Evolutionary conservation across 2,797 vertebrate species (phyloP).

Genomic region (Pseudochirops cupreus): DNA sequence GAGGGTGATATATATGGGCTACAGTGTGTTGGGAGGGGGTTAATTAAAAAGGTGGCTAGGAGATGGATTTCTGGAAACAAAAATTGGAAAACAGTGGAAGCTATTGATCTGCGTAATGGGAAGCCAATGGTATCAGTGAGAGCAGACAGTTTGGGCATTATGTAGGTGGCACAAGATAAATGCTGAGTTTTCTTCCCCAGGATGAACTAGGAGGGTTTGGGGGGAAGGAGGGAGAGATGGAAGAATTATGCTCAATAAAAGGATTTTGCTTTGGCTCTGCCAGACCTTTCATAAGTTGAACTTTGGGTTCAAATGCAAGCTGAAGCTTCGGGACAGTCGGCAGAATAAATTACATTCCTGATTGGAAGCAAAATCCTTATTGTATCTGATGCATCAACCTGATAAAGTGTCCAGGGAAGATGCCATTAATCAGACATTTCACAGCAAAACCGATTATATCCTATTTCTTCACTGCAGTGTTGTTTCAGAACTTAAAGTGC

Average conservation of each 20-base stretch:
- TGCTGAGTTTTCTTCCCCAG: neutral
- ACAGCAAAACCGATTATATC: neutral
- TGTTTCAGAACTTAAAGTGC: neutral
- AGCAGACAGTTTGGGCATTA: conserved; percentile 32
- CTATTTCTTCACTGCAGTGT: neutral
- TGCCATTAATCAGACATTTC: neutral
- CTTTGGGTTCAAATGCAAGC: conserved; percentile 12
- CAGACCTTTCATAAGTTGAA: conserved; percentile 57
- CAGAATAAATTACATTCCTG: conserved; percentile 43
- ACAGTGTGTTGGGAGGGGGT: conserved; percentile 21
- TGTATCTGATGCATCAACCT: conserved; percentile 37
- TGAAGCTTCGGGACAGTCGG: neutral
- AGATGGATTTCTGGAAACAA: conserved; percentile 69
- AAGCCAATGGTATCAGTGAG: conserved; percentile 58
- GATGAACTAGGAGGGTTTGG: neutral
- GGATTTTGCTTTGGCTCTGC: conserved; percentile 29
- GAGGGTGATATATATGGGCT: conserved; percentile 8
- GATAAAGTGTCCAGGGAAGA: conserved; percentile 21
- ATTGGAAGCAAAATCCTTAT: conserved; percentile 50
- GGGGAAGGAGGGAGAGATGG: neutral
- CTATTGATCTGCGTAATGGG: conserved; percentile 80
- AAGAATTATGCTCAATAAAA: conserved; percentile 44
- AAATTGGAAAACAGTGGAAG: conserved; percentile 67
- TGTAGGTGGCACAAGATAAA: conserved; percentile 20
- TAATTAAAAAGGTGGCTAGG: conserved; percentile 74